Evolutionary conservation across 1,140 invertebrate genomes (phyloP), one percentile per base, ranked within the genome.

Genomic region (Apis laboriosa): DNA sequence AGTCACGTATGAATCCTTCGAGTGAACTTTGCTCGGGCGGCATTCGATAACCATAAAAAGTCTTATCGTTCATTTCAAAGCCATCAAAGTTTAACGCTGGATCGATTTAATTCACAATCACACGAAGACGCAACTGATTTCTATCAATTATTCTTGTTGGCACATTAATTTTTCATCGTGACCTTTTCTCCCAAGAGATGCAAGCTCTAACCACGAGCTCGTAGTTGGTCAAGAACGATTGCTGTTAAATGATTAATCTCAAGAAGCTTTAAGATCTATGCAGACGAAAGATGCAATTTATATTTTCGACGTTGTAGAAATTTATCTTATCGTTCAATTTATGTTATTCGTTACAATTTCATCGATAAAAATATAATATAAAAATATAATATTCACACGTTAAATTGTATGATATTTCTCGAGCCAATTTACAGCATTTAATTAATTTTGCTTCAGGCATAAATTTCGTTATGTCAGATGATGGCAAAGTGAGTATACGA

Each of bases 11-110:
- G 12, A 9, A 2, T 28, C 49, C 1, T 34, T 58, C 21, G 43
- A 28, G 34, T 8, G 51, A 49, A 34, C n/a, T 1, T 0, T n/a
- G 4, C n/a, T 21, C 43, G 3, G n/a, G 21, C 19, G 15, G 60
- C 71, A 58, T 83, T 83, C 72, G 61, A 61, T 71, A 64, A 72
- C 17, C 34, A n/a, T 86, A 84, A 84, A 86, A 86, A 77, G 51
- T 55, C 64, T 80, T 80, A 84, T 67, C n/a, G 34, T 34, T 56
- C 60, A 21, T 86, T 63, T 21, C 60, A 15, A 12, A 24, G 49
- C 11, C 12, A 61, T 43, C 63, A 63, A 12, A 13, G 55, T 9
- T 15, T 13, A 43, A 58, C 8, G 17, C 15, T 2, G 24, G 17
- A 2, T 8, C 28, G 21, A 21, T 8, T 71, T 78, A 43, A 70